Conservation (phyloP, 2,888 invertebrate genomes). For the Patella ulyssiponensis region DNA sequence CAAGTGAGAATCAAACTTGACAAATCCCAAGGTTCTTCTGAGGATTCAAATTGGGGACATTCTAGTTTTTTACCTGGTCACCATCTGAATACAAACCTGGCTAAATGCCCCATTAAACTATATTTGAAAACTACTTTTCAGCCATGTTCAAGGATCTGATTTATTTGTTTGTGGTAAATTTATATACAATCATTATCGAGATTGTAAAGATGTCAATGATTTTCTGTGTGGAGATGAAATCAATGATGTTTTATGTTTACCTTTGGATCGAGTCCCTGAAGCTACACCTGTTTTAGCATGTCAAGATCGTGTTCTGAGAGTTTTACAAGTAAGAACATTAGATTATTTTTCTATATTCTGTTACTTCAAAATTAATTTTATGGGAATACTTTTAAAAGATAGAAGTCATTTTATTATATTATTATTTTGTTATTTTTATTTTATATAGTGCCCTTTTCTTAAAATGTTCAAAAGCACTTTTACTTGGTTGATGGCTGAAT, state of each 20-base stretch:
- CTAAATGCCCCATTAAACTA: too few relatives aligned
- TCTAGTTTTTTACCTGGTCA: too few relatives aligned
- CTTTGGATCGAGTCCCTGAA: slow-evolving; percentile 69
- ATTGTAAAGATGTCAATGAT: slow-evolving; percentile 90
- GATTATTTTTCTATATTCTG: not conserved
- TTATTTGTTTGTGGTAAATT: slow-evolving; percentile 86
- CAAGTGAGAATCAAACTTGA: too few relatives aligned
- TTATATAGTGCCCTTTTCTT: too few relatives aligned
- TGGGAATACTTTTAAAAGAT: not conserved
- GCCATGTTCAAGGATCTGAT: slow-evolving; percentile 88
- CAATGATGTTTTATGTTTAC: slow-evolving; percentile 84
- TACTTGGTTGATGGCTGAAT: too few relatives aligned
- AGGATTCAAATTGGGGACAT: too few relatives aligned
- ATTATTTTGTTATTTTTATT: not conserved
- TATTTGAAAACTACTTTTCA: slow-evolving; percentile 68
- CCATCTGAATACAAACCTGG: too few relatives aligned
- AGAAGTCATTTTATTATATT: not conserved
- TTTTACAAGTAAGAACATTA: slow-evolving; percentile 76
- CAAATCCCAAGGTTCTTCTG: too few relatives aligned
- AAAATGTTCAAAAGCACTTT: too few relatives aligned
- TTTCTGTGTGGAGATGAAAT: slow-evolving; percentile 90
- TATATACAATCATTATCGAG: slow-evolving; percentile 85
- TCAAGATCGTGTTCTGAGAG: slow-evolving; percentile 84
- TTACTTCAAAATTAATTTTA: not conserved
- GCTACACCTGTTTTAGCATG: slow-evolving; percentile 82